Evolutionary conservation across 92 coral and sea anemone species (phyloP).

Genomic region (Plumapathes pennacea): DNA sequence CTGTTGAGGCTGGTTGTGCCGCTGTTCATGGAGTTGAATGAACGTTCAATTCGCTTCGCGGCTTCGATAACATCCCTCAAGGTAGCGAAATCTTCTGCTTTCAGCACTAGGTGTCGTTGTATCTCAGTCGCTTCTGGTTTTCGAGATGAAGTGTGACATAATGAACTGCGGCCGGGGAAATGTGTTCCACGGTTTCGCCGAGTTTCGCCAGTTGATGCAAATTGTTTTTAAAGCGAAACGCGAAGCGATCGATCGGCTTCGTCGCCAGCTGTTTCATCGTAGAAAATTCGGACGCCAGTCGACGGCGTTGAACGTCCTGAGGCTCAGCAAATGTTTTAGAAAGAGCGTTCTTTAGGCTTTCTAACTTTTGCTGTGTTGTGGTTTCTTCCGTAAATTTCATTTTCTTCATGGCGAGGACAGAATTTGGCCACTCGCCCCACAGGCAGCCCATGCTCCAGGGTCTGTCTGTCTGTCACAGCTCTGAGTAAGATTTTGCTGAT

Average conservation of each 20-base stretch:
- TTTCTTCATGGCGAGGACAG: constrained; percentile 3
- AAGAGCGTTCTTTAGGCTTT: constrained; percentile 2
- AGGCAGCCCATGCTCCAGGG: no score
- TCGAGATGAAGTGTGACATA: constrained; percentile 9
- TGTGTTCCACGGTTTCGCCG: constrained; percentile 2
- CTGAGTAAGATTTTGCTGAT: no score
- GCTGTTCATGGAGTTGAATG: not conserved
- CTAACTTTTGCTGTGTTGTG: constrained; percentile 2
- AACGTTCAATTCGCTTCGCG: constrained; percentile 16
- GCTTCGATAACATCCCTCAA: constrained; percentile 9
- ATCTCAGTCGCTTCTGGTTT: constrained; percentile 1
- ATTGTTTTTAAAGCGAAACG: constrained; percentile 22
- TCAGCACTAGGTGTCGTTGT: constrained; percentile 4
- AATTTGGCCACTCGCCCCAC: no score
- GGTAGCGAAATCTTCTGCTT: not conserved
- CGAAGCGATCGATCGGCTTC: constrained; percentile 18
- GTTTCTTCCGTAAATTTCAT: not conserved
- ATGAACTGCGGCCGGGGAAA: constrained; percentile 8
- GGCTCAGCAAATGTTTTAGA: constrained; percentile 15
- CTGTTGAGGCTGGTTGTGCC: no score
- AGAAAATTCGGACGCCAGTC: constrained; percentile 21
- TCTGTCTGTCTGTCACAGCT: no score
- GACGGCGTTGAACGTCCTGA: constrained; percentile 15
- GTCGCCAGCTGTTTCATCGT: constrained; percentile 29
- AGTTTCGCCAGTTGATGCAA: constrained; percentile 25